Conservation (phyloP, 23 tunicate genomes). For the Trididemnum nubilum region DNA sequence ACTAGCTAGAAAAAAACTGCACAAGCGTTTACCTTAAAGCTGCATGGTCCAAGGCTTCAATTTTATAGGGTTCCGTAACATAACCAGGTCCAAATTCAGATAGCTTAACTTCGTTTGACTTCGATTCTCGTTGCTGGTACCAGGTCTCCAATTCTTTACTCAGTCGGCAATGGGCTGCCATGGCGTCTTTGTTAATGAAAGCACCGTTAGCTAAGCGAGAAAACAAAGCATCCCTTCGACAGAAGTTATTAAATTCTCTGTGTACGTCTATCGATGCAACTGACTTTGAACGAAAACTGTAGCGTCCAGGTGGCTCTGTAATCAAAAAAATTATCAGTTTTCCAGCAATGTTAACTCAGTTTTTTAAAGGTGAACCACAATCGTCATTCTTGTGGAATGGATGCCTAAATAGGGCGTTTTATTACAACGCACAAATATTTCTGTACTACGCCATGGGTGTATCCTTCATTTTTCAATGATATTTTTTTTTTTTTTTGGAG, state of each 20-base stretch:
- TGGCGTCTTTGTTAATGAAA: background rate
- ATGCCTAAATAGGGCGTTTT: no score
- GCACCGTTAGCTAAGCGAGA: background rate
- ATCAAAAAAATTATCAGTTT: background rate
- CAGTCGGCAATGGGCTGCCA: background rate
- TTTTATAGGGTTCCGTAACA: constrained; percentile 14
- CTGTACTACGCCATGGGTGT: no score
- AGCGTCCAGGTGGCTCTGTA: background rate
- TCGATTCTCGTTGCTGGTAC: constrained; percentile 14
- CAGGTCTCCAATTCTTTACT: constrained; percentile 3
- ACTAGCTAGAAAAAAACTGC: no score
- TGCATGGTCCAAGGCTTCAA: constrained; percentile 54
- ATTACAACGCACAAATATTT: no score
- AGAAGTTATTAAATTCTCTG: background rate
- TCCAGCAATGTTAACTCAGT: no score
- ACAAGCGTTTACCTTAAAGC: constrained; percentile 77
- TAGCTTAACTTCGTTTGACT: background rate
- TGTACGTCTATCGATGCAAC: background rate
- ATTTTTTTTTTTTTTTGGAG: no score
- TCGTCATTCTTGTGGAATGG: no score
- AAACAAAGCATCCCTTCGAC: background rate
- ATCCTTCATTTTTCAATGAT: no score
- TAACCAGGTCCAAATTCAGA: constrained; percentile 2
- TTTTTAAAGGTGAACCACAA: no score
- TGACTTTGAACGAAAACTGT: background rate